Conservation (phyloP, 2,113 vertebrate species). For the Dicrurus megarhynchus region DNA sequence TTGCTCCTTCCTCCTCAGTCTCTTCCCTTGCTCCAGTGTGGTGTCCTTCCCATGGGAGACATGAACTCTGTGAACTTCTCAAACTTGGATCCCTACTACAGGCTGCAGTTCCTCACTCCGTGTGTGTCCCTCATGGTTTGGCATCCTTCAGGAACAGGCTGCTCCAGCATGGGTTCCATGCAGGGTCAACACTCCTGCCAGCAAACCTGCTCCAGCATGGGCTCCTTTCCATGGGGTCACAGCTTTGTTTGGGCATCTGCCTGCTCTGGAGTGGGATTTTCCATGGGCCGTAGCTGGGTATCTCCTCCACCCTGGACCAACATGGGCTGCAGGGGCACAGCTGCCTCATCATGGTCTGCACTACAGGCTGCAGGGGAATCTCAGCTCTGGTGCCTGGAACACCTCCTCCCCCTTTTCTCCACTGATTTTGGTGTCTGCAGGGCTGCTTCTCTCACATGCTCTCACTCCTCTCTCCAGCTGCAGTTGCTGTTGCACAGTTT, state of each 20-base stretch:
- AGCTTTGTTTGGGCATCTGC: background rate
- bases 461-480: background rate
- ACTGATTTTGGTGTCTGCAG: background rate
- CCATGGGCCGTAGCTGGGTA: background rate
- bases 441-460: background rate
- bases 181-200: fast-evolving
- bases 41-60: background rate
- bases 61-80: background rate
- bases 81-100: background rate
- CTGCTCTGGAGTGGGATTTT: background rate
- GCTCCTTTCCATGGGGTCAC: background rate
- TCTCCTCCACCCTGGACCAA: background rate
- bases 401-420: background rate
- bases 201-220: background rate
- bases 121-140: background rate
- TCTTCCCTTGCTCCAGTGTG: background rate
- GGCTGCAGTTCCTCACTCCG: background rate
- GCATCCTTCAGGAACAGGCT: background rate
- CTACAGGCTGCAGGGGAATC: fast-evolving
- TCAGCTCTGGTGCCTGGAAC: background rate
- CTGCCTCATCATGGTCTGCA: no score
- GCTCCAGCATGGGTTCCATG: fast-evolving
- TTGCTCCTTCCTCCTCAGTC: background rate
- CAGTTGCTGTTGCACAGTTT: background rate
- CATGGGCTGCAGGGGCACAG: background rate